phyloP scores from a whole-genome alignment of 2,797 vertebrate genomes.

The Enteromius fasciolatus region DNA sequence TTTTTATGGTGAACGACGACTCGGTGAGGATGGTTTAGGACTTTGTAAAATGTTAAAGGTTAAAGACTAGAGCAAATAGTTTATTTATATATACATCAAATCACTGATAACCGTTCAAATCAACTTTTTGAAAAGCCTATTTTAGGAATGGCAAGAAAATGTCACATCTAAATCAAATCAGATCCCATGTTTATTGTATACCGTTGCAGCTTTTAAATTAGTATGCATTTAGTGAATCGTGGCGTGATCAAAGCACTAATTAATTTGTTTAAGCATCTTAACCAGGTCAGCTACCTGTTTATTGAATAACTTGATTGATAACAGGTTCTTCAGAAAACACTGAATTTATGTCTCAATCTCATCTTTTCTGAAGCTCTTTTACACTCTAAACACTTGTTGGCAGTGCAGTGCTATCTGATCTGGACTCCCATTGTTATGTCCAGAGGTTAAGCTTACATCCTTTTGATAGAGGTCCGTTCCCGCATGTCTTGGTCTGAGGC shows the following conservation, averaged over 20 bases:
- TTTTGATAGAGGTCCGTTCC: background rate
- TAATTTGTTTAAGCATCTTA: background rate
- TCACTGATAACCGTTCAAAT: background rate
- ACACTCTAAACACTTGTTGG: constrained; percentile 2
- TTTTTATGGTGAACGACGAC: background rate
- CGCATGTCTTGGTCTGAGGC: constrained; percentile 5
- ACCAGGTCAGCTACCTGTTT: background rate
- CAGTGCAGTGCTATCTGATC: constrained; percentile 21
- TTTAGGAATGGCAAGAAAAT: background rate
- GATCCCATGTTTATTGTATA: background rate
- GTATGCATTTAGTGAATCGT: background rate
- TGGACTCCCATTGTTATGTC: constrained; percentile 19
- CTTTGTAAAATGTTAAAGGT: background rate
- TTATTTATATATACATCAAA: background rate
- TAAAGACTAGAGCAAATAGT: background rate
- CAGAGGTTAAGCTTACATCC: constrained; percentile 38
- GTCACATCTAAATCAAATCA: background rate
- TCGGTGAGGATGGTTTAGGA: background rate
- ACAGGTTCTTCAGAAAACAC: background rate
- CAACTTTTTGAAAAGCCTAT: background rate
- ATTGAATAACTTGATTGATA: background rate
- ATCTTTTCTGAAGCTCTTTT: background rate
- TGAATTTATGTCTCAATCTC: background rate
- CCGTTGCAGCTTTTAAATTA: background rate
- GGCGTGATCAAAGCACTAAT: background rate